A percentile compares a stretch with the other conserved stretches of the same genome.
Conservation (phyloP, 2,113 vertebrate species). For the Barnardius zonarius region DNA sequence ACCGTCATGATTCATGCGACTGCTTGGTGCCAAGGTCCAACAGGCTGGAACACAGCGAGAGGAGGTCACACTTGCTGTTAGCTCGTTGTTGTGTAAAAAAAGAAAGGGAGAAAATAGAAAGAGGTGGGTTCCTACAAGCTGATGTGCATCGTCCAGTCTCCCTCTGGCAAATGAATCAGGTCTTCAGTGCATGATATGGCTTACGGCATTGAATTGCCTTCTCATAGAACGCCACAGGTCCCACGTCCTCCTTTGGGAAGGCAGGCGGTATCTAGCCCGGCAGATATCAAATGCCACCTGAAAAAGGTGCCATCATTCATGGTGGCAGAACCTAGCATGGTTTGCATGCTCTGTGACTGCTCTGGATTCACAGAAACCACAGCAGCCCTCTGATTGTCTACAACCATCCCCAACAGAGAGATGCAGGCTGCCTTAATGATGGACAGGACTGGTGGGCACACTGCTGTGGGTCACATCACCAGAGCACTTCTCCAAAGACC, state of each 20-base stretch:
- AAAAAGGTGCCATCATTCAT: not conserved
- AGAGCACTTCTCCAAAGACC: not conserved
- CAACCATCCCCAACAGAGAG: not conserved
- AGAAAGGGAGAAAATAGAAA: too few species aligned
- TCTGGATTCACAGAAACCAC: not conserved
- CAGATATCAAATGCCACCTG: not conserved
- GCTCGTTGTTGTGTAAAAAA: not conserved
- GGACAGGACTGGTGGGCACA: not conserved
- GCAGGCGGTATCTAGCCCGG: not conserved
- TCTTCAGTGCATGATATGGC: not conserved
- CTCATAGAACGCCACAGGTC: not conserved
- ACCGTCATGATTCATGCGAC: not conserved
- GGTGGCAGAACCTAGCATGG: fast-evolving
- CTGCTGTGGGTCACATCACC: too few species aligned
- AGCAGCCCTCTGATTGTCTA: not conserved
- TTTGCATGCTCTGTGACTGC: not conserved
- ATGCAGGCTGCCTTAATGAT: not conserved
- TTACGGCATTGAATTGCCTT: fast-evolving
- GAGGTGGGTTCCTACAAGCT: not conserved
- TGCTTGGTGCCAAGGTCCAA: not conserved
- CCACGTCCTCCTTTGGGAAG: not conserved
- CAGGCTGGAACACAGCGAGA: fast-evolving
- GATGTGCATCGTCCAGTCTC: not conserved
- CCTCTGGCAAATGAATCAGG: not conserved
- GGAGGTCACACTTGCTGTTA: not conserved